Percentiles rank a stretch among this genome's conserved stretches.
Evolutionary conservation across 2,797 vertebrate genomes (phyloP).

Genomic region (Trachurus trachurus): DNA sequence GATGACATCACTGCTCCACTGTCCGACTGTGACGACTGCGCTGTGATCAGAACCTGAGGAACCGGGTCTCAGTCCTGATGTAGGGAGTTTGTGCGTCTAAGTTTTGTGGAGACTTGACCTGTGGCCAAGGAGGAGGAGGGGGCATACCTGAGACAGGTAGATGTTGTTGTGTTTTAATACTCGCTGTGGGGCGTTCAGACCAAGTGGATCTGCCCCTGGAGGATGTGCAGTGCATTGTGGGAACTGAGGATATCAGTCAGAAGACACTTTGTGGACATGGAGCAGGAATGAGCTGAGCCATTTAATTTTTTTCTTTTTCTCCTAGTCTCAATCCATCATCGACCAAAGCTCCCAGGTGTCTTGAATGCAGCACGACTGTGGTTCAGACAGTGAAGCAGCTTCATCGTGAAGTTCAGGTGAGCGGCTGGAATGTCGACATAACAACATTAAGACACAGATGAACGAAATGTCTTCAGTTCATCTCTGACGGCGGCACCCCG

Average conservation of each 20-base stretch:
- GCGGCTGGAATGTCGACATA: constrained; percentile 62
- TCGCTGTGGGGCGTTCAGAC: no score
- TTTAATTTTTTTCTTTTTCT: background rate
- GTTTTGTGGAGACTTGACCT: background rate
- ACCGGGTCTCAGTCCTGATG: no score
- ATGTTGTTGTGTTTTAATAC: no score
- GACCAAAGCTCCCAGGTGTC: constrained; percentile 25
- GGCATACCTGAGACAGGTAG: no score
- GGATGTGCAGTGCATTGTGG: background rate
- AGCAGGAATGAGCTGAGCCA: no score
- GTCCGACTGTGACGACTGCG: no score
- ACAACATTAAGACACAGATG: constrained; percentile 53
- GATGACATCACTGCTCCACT: background rate
- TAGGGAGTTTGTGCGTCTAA: background rate
- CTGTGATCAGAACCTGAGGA: background rate
- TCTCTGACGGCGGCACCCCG: background rate
- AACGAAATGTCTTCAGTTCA: constrained; percentile 26
- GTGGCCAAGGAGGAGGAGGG: no score
- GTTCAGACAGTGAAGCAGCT: background rate
- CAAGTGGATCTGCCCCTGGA: no score
- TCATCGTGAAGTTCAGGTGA: constrained; percentile 21
- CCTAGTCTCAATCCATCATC: background rate
- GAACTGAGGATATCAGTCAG: background rate
- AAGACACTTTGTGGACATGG: background rate
- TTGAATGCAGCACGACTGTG: constrained; percentile 53